phyloP scores from a whole-genome alignment of 2,113 vertebrate species.

The Protobothrops mucrosquamatus region DNA sequence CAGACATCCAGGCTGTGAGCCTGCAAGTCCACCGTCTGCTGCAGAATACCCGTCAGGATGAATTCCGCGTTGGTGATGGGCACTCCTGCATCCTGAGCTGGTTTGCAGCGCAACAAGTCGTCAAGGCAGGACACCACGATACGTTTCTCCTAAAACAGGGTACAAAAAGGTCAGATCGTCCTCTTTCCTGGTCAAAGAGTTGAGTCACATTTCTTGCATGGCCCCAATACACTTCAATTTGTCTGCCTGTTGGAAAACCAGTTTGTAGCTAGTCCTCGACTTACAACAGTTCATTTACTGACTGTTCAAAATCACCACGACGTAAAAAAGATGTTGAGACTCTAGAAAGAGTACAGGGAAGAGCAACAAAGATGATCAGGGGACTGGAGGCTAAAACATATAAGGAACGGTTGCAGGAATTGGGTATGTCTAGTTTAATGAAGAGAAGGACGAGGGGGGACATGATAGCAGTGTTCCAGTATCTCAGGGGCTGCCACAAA shows the following conservation, averaged over 20 bases:
- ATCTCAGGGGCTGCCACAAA: too few species aligned
- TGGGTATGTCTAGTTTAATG: too few species aligned
- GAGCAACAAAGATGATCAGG: too few species aligned
- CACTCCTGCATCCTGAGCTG: conserved; percentile 65
- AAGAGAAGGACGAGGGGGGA: too few species aligned
- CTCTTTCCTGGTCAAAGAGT: not conserved
- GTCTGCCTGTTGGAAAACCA: not conserved
- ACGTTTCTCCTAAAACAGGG: conserved; percentile 69
- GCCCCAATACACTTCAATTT: not conserved
- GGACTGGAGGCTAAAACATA: too few species aligned
- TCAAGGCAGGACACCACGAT: conserved; percentile 82
- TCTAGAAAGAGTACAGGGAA: too few species aligned
- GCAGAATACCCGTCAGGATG: conserved; percentile 83
- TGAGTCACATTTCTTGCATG: not conserved
- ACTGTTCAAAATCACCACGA: not conserved
- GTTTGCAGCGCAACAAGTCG: conserved; percentile 71
- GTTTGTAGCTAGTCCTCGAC: not conserved
- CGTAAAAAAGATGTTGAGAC: too few species aligned
- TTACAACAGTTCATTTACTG: not conserved
- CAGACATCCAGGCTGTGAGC: fast-evolving
- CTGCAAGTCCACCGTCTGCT: conserved; percentile 67
- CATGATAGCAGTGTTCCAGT: too few species aligned
- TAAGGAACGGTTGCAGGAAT: fast-evolving
- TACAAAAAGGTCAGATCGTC: too few species aligned
- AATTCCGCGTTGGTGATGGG: conserved; percentile 81